These are phyloP conservation scores for Steatornis caripensis DNA, from an alignment of 2,113 vertebrate species.

Conservation along the genomic window DNA sequence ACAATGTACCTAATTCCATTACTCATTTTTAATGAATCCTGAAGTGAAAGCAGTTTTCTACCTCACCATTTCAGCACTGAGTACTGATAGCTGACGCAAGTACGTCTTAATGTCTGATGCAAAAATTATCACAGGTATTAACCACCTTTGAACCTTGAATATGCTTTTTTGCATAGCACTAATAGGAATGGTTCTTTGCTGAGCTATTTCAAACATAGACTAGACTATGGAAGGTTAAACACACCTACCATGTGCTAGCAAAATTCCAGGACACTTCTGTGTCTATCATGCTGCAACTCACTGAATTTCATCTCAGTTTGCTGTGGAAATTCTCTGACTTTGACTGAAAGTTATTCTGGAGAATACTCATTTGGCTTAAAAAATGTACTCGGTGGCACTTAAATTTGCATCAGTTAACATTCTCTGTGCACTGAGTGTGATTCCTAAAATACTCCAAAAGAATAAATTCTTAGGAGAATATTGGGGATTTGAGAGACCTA, in stretches of 20 bases:
- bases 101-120: background rate
- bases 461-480: background rate
- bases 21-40: background rate
- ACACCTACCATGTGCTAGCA: background rate
- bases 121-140: background rate
- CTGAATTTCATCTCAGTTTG: constrained; percentile 6
- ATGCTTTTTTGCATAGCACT: background rate
- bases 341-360: background rate
- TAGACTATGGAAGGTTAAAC: background rate
- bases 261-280: constrained; percentile 6
- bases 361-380: background rate
- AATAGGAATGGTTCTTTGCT: background rate
- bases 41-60: background rate
- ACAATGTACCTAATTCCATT: background rate
- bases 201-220: background rate
- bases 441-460: constrained; percentile 20
- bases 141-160: background rate
- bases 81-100: background rate
- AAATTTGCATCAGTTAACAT: constrained; percentile 19
- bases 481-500: background rate
- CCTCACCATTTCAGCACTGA: background rate
- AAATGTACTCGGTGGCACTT: background rate
- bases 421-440: background rate
- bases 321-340: constrained; percentile 12
- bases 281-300: background rate